phyloP scores from a whole-genome alignment of 1,140 invertebrate genomes.

The Apis florea region DNA sequence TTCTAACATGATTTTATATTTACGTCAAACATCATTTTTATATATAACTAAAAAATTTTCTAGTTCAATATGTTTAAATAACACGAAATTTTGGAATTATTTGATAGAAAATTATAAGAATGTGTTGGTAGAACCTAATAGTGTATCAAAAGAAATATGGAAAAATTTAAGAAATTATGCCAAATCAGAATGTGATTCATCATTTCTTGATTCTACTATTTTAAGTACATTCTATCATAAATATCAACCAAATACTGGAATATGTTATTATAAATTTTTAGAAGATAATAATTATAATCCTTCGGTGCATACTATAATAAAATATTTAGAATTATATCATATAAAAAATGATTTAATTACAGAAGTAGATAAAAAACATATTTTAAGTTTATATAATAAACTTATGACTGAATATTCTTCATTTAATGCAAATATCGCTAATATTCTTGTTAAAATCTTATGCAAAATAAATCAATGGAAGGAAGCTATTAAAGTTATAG shows the following conservation, averaged over 20 bases:
- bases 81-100: fast-evolving
- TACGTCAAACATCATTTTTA: not conserved
- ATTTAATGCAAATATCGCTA: conserved; percentile 82
- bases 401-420: conserved; percentile 81
- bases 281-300: conserved; percentile 76
- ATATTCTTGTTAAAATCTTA: conserved; percentile 82
- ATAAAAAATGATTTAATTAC: conserved; percentile 67
- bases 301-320: conserved; percentile 81
- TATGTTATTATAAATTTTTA: conserved; percentile 82
- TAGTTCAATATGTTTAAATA: fast-evolving
- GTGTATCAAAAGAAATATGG: conserved; percentile 45
- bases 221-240: conserved; percentile 78
- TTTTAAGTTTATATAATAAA: conserved; percentile 80
- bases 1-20: not conserved
- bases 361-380: conserved; percentile 80
- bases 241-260: conserved; percentile 78
- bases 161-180: conserved; percentile 40
- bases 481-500: conserved; percentile 82
- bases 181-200: conserved; percentile 43
- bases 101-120: not conserved
- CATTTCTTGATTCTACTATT: conserved; percentile 82
- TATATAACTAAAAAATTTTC: fast-evolving
- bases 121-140: not conserved
- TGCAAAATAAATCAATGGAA: conserved; percentile 84
- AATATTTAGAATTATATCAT: conserved; percentile 81